These are phyloP conservation scores for Ptilodon capucinus DNA, from an alignment of 2,888 invertebrate genomes.

Conservation along the genomic window DNA sequence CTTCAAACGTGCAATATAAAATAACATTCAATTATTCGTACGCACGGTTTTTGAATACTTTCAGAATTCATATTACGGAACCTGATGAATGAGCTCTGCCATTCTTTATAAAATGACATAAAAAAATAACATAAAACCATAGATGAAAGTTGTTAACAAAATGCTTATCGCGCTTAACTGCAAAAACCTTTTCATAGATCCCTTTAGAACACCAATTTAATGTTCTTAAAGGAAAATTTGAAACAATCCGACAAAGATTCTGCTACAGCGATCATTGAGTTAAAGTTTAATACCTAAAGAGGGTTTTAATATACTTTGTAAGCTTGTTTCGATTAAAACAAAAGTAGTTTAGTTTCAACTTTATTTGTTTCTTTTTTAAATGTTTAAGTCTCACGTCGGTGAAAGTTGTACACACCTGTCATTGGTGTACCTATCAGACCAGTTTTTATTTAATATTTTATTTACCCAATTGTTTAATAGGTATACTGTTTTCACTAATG, in stretches of 20 bases:
- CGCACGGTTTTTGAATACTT: too few species aligned
- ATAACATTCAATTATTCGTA: too few species aligned
- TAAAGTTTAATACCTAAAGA: conserved; percentile 28
- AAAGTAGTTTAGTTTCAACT: neutral
- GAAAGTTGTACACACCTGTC: too few species aligned
- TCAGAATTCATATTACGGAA: too few species aligned
- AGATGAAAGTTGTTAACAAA: conserved; percentile 1
- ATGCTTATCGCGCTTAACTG: conserved; percentile 5
- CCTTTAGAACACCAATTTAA: conserved; percentile 1
- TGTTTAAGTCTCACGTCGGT: too few species aligned
- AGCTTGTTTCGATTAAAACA: conserved; percentile 23
- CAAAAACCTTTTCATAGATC: conserved; percentile 7
- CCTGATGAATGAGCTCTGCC: neutral
- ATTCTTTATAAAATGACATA: neutral
- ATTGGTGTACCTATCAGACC: too few species aligned
- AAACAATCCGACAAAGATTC: conserved; percentile 29
- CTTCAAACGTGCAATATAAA: too few species aligned
- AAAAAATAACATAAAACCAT: neutral
- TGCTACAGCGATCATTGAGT: conserved; percentile 27
- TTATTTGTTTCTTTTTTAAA: neutral
- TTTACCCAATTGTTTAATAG: too few species aligned
- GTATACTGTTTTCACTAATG: too few species aligned
- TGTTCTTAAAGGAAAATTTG: conserved; percentile 15
- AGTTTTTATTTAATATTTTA: too few species aligned
- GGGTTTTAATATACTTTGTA: conserved; percentile 26